Evolutionary conservation across 2,113 vertebrate genomes (phyloP).

Genomic region (Cichladusa arquata): DNA sequence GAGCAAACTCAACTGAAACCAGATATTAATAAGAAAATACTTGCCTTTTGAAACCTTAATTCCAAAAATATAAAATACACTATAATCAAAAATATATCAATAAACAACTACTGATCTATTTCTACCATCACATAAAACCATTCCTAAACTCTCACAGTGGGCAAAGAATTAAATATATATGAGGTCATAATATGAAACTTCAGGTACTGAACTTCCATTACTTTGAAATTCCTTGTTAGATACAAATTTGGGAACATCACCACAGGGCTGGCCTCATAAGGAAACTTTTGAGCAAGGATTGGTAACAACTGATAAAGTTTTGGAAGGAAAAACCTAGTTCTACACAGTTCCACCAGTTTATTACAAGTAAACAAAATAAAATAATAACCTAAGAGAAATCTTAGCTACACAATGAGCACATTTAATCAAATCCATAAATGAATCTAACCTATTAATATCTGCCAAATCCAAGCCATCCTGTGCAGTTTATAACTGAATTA

Average conservation of each 20-base stretch:
- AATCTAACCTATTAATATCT: not conserved
- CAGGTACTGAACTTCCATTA: not conserved
- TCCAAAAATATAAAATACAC: not conserved
- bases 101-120: not conserved
- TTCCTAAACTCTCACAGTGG: not conserved
- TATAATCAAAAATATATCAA: not conserved
- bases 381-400: not conserved
- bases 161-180: not conserved
- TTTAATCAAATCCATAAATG: not conserved
- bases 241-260: not conserved
- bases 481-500: not conserved
- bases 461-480: not conserved
- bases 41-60: not conserved
- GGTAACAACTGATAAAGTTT: not conserved
- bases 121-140: not conserved
- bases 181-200: not conserved
- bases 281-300: not conserved
- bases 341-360: not conserved
- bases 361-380: not conserved
- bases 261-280: not conserved
- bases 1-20: not conserved
- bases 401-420: not conserved
- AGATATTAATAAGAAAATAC: not conserved
- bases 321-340: not conserved
- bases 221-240: not conserved